Base-by-base conservation (phyloP, 2,797 vertebrate species). In the Mus spretus region DNA sequence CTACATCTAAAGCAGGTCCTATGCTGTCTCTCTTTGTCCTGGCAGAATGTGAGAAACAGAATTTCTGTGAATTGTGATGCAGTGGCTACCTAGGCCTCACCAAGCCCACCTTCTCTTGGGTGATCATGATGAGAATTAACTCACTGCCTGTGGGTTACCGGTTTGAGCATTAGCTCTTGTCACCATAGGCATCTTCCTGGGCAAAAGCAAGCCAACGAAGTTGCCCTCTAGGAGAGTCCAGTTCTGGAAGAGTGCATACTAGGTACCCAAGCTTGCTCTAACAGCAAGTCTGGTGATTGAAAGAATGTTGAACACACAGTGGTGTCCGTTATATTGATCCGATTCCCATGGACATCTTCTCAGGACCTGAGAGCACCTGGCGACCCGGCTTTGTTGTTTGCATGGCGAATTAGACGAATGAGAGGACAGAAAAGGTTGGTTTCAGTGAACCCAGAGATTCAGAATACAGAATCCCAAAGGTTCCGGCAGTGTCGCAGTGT, bases 101-200 rank as follows among this genome's bases (percentile, higher is more conserved):
- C 15, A 74, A 93, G 47, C 79, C 53, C 34, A 65, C 17, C 1
- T 79, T 63, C 65, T 61, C n/a, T 74, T 85, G 78, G 59, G 26
- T 31, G 91, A 87, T 95, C 19, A n/a, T 92, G 26, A 72, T 72
- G 44, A 97, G 47, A 87, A 80, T 93, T 88, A 91, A 95, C 86
- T 57, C 63, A 47, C 63, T 87, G 57, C 82, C 81, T 67, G 59
- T 79, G 47, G 75, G 26, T 82, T 94, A 50, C 63, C 63, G 65
- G 12, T 80, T 79, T 67, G 79, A 91, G 19, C 26, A 55, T 67
- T 80, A 22, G 3, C 34, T 83, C 50, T 28, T 74, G 15, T 74
- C 40, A 80, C 2, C 40, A 22, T 24, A 79, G 85, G 74, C 1
- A 65, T 70, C 26, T 95, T 11, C 15, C 75, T 84, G 50, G 63